Base-by-base conservation (phyloP, 1,140 invertebrate genomes). In the Drosophila ercepeae region DNA sequence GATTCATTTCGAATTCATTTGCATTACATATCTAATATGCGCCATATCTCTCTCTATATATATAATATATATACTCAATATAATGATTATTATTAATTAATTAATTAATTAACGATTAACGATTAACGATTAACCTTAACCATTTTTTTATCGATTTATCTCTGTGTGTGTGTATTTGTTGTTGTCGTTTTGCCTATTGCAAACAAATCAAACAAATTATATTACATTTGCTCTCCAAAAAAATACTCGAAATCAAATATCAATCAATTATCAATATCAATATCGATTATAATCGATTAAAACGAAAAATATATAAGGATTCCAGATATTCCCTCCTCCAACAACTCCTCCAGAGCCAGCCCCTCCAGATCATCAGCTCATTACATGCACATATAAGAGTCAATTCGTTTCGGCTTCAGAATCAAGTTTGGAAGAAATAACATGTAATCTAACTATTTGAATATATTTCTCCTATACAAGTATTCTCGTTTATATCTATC, bases 301-400 rank as follows among this genome's bases (percentile, higher is more conserved):
- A n/a, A n/a, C 44, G 44, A 59, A 65, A 48, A 51, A 61, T 63
- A 74, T 84, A 89, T 79, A 90, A 95, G 95, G 95, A 88, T 96
- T 96, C 91, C 95, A 95, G 91, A 95, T 96, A 54, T 97, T 96
- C 90, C 95, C 96, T 71, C 95, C 95, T 67, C 95, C 95, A 44
- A 95, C 94, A 72, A 96, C 95, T 57, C 95, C 95, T 29, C 95
- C 96, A 46, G 95, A 96, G 92, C 96, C 95, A 64, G 95, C 95
- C 51, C 95, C 95, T 61, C 95, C 95, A 60, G 95, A 96, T 91
- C 94, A 95, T 89, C 93, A 93, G 75, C 92, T 94, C 92, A 90
- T 91, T 78, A 89, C 90, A 75, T 91, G 89, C 71, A 89, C 91
- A 84, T 91, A 91, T 86, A 91, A 91, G 84, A 88, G 90, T 86